Base-by-base conservation (phyloP, 2,113 vertebrate genomes). In the Cyphomyrus discorhynchus region DNA sequence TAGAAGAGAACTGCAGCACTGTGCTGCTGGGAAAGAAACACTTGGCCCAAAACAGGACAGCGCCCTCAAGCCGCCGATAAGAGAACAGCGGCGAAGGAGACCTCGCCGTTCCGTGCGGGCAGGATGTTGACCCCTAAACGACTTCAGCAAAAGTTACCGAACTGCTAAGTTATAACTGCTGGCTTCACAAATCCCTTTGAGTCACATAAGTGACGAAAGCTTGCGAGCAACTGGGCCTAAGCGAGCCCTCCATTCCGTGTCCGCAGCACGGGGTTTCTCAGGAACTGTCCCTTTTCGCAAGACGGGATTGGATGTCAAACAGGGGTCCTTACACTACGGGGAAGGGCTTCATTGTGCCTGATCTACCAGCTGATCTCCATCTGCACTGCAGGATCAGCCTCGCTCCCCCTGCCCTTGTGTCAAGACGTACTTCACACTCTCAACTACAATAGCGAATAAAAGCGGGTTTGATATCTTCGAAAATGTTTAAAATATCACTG, bases 401-500 rank as follows among this genome's bases (percentile, higher is more conserved):
- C 31, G 0, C 70, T 77, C 15, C 70, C 2, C 15, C 1, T 77
- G 62, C n/a, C 62, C 58, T 27, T 10, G 5, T 42, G 31, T 39
- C 70, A 39, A 77, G 35, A 77, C 11, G 5, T 17, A 77, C 13
- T 74, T 74, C 70, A 62, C 56, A 5, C 58, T 62, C 58, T 62
- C 58, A 35, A 17, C 70, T 42, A 42, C 70, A 77, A 42, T n/a
- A 39, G 31, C 31, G 15, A 77, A 77, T 39, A 42, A 77, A 39
- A 70, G 62, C 10, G 11, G 31, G 17, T 77, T 77, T 77, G 35
- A 19, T 42, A 77, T 77, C 31, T 39, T 77, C 5, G 1, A 77
- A 77, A 74, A 74, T 93, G 94, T 95, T 94, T 92, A 15, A 86
- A 93, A 91, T 89, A 89, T 92, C 92, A 90, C 90, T 93, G 93